Base-by-base conservation (phyloP, 2,797 vertebrate genomes). In the Chiropotes sagulatus region DNA sequence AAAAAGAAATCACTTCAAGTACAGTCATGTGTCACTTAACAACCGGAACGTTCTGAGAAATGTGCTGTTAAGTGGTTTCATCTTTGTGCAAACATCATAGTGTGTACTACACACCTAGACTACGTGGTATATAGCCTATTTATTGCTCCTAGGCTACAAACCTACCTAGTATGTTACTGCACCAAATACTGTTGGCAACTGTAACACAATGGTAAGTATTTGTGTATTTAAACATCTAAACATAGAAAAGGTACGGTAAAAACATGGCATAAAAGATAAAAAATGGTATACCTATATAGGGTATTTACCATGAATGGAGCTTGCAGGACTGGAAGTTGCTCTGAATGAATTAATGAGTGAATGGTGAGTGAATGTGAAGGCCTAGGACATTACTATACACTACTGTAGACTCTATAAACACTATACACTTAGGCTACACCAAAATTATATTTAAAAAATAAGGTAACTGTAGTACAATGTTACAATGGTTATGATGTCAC, bases 1-100 rank as follows among this genome's bases (percentile, higher is more conserved):
- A 94, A 93, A 93, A 92, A 88, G 15, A 87, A 88, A 79, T 64
- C 36, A 90, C 17, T 84, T 73, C 50, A 88, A 76, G n/a, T 86
- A 80, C 13, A 54, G n/a, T 39, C 50, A 36, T 39, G 50, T 7
- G 7, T 26, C 78, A 54, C n/a, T 54, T 54, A 26, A 36, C 6
- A 7, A 54, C 50, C 7, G 12, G 78, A 80, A 80, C 1, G 22
- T 80, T 36, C n/a, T 54, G 50, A 36, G 11, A 54, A 39, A 80
- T 54, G 78, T 22, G 15, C 14, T 50, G 8, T 36, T 54, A 54
- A 20, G 33, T 36, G n/a, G 24, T 36, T 54, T 39, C 33, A 4
- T 80, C 48, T 26, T 80, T 39, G 22, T 80, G n/a, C n/a, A n/a
- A 80, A 54, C 50, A 80, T 39, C n/a, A 52, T 9, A 80, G 78